Conservation (phyloP, 2,797 vertebrate genomes). For the Hippocampus kuda region DNA sequence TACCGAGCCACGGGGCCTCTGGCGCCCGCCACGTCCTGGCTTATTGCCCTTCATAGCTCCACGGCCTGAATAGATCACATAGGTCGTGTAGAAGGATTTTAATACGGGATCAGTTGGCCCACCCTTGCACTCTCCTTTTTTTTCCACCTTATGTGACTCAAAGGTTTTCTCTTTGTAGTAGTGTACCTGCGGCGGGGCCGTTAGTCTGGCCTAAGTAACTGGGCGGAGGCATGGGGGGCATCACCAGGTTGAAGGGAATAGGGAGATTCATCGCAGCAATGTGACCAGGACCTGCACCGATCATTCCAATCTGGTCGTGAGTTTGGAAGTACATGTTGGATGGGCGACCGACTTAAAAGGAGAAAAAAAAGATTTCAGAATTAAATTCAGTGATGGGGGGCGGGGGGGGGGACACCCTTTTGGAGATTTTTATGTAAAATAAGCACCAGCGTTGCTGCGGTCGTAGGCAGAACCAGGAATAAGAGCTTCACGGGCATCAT, state of each 20-base stretch:
- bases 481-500: slow-evolving; percentile 92
- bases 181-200: slow-evolving; percentile 80
- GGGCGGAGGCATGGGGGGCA: slow-evolving; percentile 94
- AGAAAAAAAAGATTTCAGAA: background rate
- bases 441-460: slow-evolving; percentile 81
- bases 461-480: slow-evolving; percentile 97
- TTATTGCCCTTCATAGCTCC: slow-evolving; percentile 85
- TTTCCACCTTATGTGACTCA: background rate
- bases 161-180: background rate
- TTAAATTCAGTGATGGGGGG: background rate
- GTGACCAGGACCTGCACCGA: slow-evolving; percentile 84
- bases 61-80: slow-evolving; percentile 67
- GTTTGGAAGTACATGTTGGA: slow-evolving; percentile 99
- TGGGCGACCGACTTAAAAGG: slow-evolving; percentile 70
- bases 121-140: background rate
- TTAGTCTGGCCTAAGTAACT: slow-evolving; percentile 91
- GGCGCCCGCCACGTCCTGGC: slow-evolving; percentile 81
- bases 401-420: background rate
- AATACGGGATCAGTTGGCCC: background rate
- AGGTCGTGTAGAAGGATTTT: background rate
- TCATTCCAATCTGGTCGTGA: slow-evolving; percentile 98
- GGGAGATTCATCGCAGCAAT: slow-evolving; percentile 95
- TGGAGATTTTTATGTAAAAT: background rate
- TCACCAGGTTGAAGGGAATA: slow-evolving; percentile 95
- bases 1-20: slow-evolving; percentile 80